Base-by-base conservation (phyloP, 2,888 invertebrate species). In the Hololepta plana region DNA sequence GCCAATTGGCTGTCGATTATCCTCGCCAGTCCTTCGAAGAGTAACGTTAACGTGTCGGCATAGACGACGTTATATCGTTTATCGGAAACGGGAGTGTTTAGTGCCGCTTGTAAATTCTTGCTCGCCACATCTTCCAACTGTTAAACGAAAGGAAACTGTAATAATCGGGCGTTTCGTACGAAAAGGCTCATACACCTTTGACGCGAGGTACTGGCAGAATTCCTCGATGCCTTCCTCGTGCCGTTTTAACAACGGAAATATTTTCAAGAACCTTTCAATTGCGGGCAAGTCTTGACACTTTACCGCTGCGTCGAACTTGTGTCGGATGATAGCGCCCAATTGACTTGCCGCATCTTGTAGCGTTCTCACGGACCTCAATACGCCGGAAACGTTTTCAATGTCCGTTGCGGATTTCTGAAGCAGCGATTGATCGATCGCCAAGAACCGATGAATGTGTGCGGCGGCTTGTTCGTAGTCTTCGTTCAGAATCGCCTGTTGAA, bases 391-490 rank as follows among this genome's bases (percentile, higher is more conserved):
- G 59, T 63, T 64, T 39, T 65, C 70, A 42, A 85, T 62, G 60
- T 88, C 69, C 38, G 71, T 68, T 0, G 80, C 79, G 4, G 80
- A 17, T 17, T 8, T 9, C 23, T 74, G 69, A 4, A 87, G 47
- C 7, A 81, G 59, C 33, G 71, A 71, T 43, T 90, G 87, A 57
- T 93, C 93, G 73, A 95, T 85, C 27, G 80, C 75, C 20, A 93
- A 62, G 55, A 88, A 95, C 21, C 96, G 67, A 40, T 93, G 87
- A 23, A 98, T 81, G 47, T 95, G 95, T 1, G 75, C 87, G 7
- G 96, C 95, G 28, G 93, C 91, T 57, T 84, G 80, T 54, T 99
- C 98, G 57, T 84, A 96, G 51, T 99, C 91, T 54, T 95, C 91
- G 39, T 85, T 82, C 35, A 73, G 70, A 28, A 99, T 73, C 1